phyloP scores from a whole-genome alignment of 2,113 vertebrate genomes.

The Anguilla japonica region DNA sequence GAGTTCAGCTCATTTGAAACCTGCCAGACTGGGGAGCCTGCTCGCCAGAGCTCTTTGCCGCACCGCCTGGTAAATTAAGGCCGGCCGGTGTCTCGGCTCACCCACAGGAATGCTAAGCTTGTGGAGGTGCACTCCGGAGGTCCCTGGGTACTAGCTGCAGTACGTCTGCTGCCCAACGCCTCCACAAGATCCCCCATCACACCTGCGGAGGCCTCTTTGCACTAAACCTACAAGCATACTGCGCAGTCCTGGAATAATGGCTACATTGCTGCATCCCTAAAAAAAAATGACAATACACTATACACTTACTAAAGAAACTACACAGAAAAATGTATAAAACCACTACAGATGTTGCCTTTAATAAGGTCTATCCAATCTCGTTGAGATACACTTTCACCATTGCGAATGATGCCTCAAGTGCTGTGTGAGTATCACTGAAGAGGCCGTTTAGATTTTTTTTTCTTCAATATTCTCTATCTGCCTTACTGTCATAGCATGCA shows the following conservation, averaged over 20 bases:
- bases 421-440: no score
- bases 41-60: neutral
- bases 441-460: no score
- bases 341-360: no score
- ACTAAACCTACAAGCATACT: neutral
- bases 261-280: neutral
- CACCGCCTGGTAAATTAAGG: neutral
- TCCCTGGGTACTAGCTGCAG: neutral
- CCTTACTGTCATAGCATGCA: neutral
- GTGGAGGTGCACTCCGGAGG: neutral
- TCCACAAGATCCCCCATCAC: neutral
- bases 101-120: neutral
- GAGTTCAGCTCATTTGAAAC: conserved; percentile 3
- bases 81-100: neutral
- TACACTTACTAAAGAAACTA: neutral
- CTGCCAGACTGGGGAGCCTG: neutral
- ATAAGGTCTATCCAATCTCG: no score
- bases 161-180: neutral
- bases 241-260: neutral
- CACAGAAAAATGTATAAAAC: neutral
- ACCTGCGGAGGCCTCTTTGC: neutral
- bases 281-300: neutral
- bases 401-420: no score
- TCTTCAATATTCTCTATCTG: neutral
- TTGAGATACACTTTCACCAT: no score